Conservation (phyloP, 2,113 vertebrate species). For the Miniopterus natalensis region DNA sequence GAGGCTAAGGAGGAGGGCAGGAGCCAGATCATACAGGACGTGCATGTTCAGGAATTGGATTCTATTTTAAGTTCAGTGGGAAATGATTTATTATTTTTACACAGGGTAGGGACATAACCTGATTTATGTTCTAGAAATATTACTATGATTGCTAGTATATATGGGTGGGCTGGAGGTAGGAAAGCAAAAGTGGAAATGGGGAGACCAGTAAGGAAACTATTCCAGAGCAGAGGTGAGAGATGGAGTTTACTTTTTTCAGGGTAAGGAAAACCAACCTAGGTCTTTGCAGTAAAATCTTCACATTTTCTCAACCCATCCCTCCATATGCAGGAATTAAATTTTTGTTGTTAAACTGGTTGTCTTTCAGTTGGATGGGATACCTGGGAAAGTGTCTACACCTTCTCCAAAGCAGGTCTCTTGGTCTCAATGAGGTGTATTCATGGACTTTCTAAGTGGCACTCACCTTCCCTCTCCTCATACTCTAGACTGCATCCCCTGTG, state of each 20-base stretch:
- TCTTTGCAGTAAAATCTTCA: neutral
- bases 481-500: neutral
- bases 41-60: neutral
- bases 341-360: neutral
- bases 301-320: neutral
- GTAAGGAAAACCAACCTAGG: neutral
- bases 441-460: neutral
- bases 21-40: neutral
- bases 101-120: neutral
- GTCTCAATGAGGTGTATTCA: neutral
- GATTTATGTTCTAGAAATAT: neutral
- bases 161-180: neutral
- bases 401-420: neutral
- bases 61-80: neutral
- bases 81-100: slow-evolving; percentile 30
- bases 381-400: neutral
- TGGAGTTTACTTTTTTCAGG: neutral
- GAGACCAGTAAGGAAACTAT: neutral
- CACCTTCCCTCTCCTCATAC: neutral
- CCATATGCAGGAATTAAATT: neutral
- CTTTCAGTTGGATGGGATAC: neutral
- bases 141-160: neutral
- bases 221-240: neutral
- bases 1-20: neutral
- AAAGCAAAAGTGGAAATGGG: neutral